Base-by-base conservation (phyloP, 2,888 invertebrate genomes). In the Hemaris fuciformis region DNA sequence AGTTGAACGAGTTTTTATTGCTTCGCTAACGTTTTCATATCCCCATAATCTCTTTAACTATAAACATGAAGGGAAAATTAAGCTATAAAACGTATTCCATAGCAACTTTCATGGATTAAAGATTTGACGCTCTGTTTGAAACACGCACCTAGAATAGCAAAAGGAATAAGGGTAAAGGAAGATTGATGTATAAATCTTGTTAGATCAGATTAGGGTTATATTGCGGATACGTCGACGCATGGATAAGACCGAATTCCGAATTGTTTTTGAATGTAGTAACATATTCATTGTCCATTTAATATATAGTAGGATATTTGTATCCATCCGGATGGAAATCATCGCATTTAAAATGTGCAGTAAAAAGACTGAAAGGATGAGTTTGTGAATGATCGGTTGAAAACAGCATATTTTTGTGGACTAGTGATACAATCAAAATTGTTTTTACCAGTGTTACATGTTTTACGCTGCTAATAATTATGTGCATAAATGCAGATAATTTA, bases 171-270 rank as follows among this genome's bases (percentile, higher is more conserved):
- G 42, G 74, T 68, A 68, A 69, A 74, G 67, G 65, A 74, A 69
- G 67, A 74, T 71, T 65, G 61, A 67, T 61, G 65, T 68, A 80
- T 85, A 85, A 85, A 87, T 87, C 84, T 80, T 75, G 66, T 69
- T 70, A 76, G 71, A 80, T 82, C 74, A 74, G 79, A 80, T 81
- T 69, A 76, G 69, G 64, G 66, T 67, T 62, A 59, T 46, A 64
- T 60, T 70, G 62, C 43, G 38, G 75, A 75, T 66, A 34, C 71
- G 69, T 65, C 59, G 25, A 56, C 56, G 61, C 62, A 53, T 20
- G 62, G 62, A 68, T 63, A 57, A 22, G 66, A 61, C 45, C 18
- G 15, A 15, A n/a, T n/a, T n/a, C n/a, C n/a, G 2, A 2, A 8
- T 4, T 23, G 27, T 0, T 18, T 38, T 38, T 4, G 3, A 38